Evolutionary conservation across 2,113 vertebrate genomes (phyloP).

Genomic region (Rhinopomastus cyanomelas): DNA sequence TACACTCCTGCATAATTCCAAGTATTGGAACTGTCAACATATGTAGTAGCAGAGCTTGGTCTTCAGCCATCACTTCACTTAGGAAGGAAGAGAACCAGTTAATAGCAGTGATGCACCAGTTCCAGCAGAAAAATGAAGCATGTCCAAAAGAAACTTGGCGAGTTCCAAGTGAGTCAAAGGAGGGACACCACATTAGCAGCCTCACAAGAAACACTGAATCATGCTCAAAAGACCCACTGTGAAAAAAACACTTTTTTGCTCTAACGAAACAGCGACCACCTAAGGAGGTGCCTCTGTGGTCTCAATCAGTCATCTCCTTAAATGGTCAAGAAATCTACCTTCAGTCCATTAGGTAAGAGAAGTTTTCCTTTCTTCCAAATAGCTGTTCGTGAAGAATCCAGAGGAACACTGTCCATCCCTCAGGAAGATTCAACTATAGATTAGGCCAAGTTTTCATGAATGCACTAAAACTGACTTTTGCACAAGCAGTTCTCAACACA

Average conservation of each 20-base stretch:
- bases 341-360: constrained; percentile 51
- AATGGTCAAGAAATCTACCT: constrained; percentile 50
- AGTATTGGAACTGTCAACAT: constrained; percentile 68
- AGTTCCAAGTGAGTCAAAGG: constrained; percentile 78
- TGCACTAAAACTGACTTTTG: not conserved
- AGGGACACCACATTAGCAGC: constrained; percentile 74
- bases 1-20: constrained; percentile 43
- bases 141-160: constrained; percentile 75
- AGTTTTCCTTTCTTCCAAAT: constrained; percentile 59
- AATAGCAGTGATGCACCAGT: constrained; percentile 73
- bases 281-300: constrained; percentile 71
- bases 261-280: constrained; percentile 64
- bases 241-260: constrained; percentile 56
- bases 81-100: constrained; percentile 75
- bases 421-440: not conserved
- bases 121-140: constrained; percentile 71
- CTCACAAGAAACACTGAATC: constrained; percentile 71
- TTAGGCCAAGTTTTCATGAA: not conserved
- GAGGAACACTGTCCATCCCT: not conserved
- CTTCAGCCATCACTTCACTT: constrained; percentile 71
- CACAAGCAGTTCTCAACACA: not conserved
- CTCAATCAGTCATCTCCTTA: constrained; percentile 63
- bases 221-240: constrained; percentile 70
- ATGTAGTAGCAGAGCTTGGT: constrained; percentile 64
- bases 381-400: constrained; percentile 49